Evolutionary conservation across 92 coral and sea anemone genomes (phyloP).

Genomic region (Scolanthus callimorphus): DNA sequence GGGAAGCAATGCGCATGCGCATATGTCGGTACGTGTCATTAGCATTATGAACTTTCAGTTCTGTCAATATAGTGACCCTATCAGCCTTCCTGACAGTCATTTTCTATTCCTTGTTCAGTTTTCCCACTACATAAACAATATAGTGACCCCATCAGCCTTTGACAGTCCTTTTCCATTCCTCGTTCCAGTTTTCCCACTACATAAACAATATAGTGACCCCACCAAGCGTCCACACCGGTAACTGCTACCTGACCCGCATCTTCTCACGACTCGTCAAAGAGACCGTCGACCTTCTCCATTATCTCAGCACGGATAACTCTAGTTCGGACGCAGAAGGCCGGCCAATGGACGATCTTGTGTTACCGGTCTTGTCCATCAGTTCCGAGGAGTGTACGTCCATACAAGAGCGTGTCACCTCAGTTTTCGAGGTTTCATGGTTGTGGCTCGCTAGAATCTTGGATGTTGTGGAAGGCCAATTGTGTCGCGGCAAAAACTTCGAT

Average conservation of each 20-base stretch:
- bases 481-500: conserved; percentile 70
- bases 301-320: conserved; percentile 22
- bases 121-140: conserved; percentile 34
- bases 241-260: conserved; percentile 87
- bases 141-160: conserved; percentile 80
- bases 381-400: conserved; percentile 42
- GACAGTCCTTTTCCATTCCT: too few species aligned
- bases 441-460: conserved; percentile 79
- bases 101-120: conserved; percentile 16
- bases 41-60: too few species aligned
- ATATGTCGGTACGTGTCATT: conserved; percentile 36
- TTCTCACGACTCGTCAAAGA: conserved; percentile 83
- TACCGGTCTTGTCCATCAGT: conserved; percentile 42
- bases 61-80: too few species aligned
- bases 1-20: conserved; percentile 2
- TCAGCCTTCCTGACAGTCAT: too few species aligned
- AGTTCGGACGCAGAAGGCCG: conserved; percentile 14
- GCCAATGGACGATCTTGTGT: conserved; percentile 25
- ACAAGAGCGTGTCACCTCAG: conserved; percentile 34
- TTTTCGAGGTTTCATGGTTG: conserved; percentile 70
- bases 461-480: conserved; percentile 81
- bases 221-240: conserved; percentile 89
- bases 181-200: conserved; percentile 27
- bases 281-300: conserved; percentile 60
- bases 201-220: conserved; percentile 58